Evolutionary conservation across 2,888 invertebrate genomes (phyloP), one percentile per base, ranked within the genome.

Genomic region (Idaea dimidiata): DNA sequence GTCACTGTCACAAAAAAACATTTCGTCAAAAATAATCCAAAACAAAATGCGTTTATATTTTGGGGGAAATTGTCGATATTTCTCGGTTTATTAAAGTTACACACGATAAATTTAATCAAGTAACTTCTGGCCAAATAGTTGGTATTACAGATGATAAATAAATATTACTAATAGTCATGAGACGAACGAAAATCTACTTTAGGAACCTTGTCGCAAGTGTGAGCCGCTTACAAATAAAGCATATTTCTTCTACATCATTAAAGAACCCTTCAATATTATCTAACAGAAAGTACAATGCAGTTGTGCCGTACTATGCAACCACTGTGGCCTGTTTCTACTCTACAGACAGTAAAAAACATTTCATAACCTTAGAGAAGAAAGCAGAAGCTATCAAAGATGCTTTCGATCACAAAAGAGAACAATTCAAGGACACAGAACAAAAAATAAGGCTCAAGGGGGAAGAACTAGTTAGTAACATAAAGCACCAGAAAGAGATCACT

Each of bases 331-430:
- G 84, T 75, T 72, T 82, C 7, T 88, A 86, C 72, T 91, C 83
- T 31, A 86, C 89, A 16, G 87, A 89, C 61, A 76, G 80, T 57
- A 92, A 88, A 67, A 92, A 91, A 75, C 81, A 83, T 61, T 87
- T 89, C 60, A 70, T 89, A 70, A 83, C 84, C 63, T 74, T 89
- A 62, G 86, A 88, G 58, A 93, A 94, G 71, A 93, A 93, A 63
- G 77, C 93, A 1, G 89, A 93, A 70, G 79, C 89, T 16, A 64
- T 95, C 0, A 93, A 94, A 78, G 91, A 93, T 82, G 94, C 88
- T 2, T 88, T 95, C 62, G 93, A 94, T 68, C 93, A 94, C 61
- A 95, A 93, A 71, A 94, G 94, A 66, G 94, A 93, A 67, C 94
- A 93, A 76, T 83, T 96, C 0, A 93, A 93, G 76, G 88, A 92